Evolutionary conservation across 2,113 vertebrate species (phyloP), one percentile per base, ranked within the genome.

Genomic region (Campylorhamphus procurvoides): DNA sequence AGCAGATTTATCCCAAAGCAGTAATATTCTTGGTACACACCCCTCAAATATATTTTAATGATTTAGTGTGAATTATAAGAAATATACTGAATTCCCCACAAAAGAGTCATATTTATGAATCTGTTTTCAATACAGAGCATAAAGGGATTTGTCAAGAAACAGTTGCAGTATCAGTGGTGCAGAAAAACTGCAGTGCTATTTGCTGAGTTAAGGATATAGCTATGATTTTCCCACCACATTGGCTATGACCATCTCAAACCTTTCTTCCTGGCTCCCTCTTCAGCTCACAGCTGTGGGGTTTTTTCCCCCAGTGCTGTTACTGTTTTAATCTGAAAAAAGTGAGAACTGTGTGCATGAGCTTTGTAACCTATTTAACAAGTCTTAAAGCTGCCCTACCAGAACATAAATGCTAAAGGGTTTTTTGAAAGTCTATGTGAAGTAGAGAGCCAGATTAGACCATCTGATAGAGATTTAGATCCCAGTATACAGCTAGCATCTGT

Each of bases 141-240:
- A 97, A 97, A 97, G 73, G 81, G 87, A 95, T 97, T 96, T 98
- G 92, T 96, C 90, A 97, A 96, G 90, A 95, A 96, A 67, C 79
- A 96, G 87, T 84, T 89, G 87, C 85, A 90, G 23, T 87, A 90
- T 82, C 93, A 89, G 56, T 52, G 86, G 80, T 96, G 93, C 90
- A 96, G 95, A 96, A 93, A 95, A 97, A 78, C 85, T 90, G 78
- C 80, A 60, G 76, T 52, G 46, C n/a, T 83, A 5, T 94, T 84
- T 73, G 46, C 59, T 67, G 67, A 44, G 82, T 85, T 58, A 49
- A 35, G 31, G 81, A 63, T 20, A 55, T 6, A 76, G 72, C 63
- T 49, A 12, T 28, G 42, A 63, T 95, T 92, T 78, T 78, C 75
- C 72, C 37, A 52, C 10, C 62, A 60, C 46, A 33, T n/a, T 81